Evolutionary conservation across 2,113 vertebrate species (phyloP).

Genomic region (Lagopus muta): DNA sequence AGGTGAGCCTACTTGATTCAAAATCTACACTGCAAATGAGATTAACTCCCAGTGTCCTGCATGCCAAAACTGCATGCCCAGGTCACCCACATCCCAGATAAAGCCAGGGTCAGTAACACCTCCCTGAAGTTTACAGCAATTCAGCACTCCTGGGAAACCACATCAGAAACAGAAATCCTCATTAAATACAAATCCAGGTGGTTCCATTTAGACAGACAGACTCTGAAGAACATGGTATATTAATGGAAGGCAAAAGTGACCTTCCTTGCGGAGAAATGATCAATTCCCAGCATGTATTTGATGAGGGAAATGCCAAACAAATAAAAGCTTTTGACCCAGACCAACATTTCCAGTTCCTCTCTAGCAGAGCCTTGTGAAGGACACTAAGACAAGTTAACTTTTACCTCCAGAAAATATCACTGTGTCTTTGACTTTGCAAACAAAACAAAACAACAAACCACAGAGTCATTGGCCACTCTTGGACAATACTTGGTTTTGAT

Average conservation of each 20-base stretch:
- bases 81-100: background rate
- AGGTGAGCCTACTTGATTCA: background rate
- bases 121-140: background rate
- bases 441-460: slow-evolving; percentile 35
- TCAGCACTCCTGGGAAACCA: background rate
- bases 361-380: background rate
- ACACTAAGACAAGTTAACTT: background rate
- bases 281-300: background rate
- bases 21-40: background rate
- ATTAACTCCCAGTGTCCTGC: background rate
- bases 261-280: background rate
- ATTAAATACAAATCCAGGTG: background rate
- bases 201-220: background rate
- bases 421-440: slow-evolving; percentile 37
- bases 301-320: background rate
- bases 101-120: background rate
- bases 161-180: background rate
- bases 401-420: slow-evolving; percentile 1
- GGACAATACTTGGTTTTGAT: slow-evolving; percentile 67
- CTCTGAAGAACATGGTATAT: background rate
- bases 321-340: background rate
- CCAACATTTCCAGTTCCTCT: background rate
- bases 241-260: background rate
- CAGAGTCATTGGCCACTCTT: background rate
- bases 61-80: background rate